Evolutionary conservation across 2,797 vertebrate species (phyloP).

Genomic region (Pangasius krempfi): DNA sequence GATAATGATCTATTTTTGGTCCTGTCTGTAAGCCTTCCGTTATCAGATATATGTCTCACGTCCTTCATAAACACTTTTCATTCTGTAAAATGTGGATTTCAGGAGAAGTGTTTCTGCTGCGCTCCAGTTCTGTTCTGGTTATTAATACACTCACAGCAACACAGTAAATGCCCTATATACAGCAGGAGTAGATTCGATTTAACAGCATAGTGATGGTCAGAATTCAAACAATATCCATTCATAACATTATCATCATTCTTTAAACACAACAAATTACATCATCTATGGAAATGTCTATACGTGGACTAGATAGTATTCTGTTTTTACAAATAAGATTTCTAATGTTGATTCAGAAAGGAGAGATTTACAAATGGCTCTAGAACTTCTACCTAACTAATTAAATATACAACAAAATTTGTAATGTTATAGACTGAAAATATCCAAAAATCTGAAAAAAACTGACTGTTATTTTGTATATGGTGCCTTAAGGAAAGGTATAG

Average conservation of each 20-base stretch:
- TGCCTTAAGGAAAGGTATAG: neutral
- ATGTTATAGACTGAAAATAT: neutral
- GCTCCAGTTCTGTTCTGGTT: neutral
- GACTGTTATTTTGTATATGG: neutral
- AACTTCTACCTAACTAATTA: neutral
- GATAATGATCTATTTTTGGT: neutral
- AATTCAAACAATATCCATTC: no score
- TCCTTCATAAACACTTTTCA: neutral
- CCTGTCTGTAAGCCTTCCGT: neutral
- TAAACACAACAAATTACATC: neutral
- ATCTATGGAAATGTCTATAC: neutral
- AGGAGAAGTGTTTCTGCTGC: neutral
- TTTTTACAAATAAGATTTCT: neutral
- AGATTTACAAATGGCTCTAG: neutral
- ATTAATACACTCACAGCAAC: neutral
- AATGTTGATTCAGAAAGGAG: neutral
- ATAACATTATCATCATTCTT: neutral
- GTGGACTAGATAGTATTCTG: neutral
- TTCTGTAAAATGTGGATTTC: neutral
- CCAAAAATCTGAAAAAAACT: neutral
- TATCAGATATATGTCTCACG: neutral
- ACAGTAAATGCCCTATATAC: neutral
- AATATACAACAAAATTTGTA: neutral
- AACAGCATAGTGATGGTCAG: neutral
- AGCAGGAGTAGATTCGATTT: neutral